Conservation (phyloP, 1,140 invertebrate genomes). For the Neotoxoptera formosana region DNA sequence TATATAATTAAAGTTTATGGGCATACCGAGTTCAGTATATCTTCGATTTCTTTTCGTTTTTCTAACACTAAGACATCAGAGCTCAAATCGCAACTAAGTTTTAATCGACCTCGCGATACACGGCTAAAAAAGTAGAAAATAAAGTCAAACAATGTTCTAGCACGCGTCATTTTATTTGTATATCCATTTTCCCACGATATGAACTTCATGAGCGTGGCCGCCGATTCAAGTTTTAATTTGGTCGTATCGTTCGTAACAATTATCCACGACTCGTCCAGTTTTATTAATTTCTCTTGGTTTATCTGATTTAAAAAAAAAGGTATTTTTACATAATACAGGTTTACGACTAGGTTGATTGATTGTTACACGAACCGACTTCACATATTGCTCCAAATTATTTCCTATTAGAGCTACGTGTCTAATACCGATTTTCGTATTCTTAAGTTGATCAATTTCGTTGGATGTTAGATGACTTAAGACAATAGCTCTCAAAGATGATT, state of each 20-base stretch:
- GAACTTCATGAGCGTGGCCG: not conserved
- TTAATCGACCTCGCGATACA: not conserved
- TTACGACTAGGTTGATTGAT: not conserved
- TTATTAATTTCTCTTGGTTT: slow-evolving; percentile 30
- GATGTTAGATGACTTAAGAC: not conserved
- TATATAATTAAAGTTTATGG: not conserved
- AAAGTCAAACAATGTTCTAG: slow-evolving; percentile 1
- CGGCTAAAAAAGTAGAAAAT: not conserved
- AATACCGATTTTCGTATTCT: slow-evolving; percentile 45
- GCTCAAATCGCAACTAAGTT: not conserved
- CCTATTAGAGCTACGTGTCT: slow-evolving; percentile 32
- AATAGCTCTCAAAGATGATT: slow-evolving; percentile 37
- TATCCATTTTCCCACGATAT: slow-evolving; percentile 31
- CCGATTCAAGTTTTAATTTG: not conserved
- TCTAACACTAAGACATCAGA: not conserved
- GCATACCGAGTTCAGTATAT: not conserved
- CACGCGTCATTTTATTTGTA: not conserved
- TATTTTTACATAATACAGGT: not conserved
- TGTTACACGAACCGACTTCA: not conserved
- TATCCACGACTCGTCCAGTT: slow-evolving; percentile 44
- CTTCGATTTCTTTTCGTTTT: not conserved
- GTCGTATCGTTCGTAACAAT: slow-evolving; percentile 19
- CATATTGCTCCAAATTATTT: not conserved
- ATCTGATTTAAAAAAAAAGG: slow-evolving; percentile 11
- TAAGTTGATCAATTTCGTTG: slow-evolving; percentile 27